Conservation (phyloP, 2,888 invertebrate genomes). For the Drosophila neotestacea region DNA sequence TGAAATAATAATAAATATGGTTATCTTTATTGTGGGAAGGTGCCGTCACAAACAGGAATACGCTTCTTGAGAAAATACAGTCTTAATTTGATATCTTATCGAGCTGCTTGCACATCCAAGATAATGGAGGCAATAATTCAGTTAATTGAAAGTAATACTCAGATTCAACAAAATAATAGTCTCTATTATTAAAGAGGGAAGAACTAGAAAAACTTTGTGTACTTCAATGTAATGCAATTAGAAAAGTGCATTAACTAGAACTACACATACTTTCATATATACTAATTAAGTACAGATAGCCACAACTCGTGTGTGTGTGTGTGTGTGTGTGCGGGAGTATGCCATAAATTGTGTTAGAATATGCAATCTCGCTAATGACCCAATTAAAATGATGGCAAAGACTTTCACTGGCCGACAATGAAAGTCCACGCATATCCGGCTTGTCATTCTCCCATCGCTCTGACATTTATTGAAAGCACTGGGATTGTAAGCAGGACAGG, state of each 20-base stretch:
- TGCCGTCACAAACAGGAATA: constrained; percentile 17
- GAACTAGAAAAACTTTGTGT: not conserved
- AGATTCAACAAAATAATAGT: not conserved
- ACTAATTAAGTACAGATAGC: not conserved
- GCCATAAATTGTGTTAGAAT: constrained; percentile 51
- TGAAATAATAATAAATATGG: constrained; percentile 26
- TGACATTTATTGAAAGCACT: constrained; percentile 8
- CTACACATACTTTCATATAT: constrained; percentile 6
- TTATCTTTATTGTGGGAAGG: constrained; percentile 8
- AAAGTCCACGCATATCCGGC: constrained; percentile 1
- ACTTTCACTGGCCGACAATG: constrained; percentile 51
- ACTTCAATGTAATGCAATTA: constrained; percentile 34
- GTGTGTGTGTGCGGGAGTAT: constrained; percentile 2
- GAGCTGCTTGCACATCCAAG: not conserved
- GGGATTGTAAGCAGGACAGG: not conserved
- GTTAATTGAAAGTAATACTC: constrained; percentile 1
- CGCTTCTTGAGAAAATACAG: not conserved
- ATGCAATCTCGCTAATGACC: constrained; percentile 72
- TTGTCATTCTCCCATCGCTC: constrained; percentile 6
- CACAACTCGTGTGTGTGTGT: constrained; percentile 1
- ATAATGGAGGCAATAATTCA: constrained; percentile 11
- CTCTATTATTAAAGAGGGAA: not conserved
- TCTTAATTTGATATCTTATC: constrained; percentile 43
- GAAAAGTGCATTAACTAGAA: constrained; percentile 44
- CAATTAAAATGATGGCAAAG: constrained; percentile 70